A percentile compares a stretch with the other conserved stretches of the same genome.
Evolutionary conservation across 2,888 invertebrate species (phyloP).

Genomic region (Zygaena filipendulae): DNA sequence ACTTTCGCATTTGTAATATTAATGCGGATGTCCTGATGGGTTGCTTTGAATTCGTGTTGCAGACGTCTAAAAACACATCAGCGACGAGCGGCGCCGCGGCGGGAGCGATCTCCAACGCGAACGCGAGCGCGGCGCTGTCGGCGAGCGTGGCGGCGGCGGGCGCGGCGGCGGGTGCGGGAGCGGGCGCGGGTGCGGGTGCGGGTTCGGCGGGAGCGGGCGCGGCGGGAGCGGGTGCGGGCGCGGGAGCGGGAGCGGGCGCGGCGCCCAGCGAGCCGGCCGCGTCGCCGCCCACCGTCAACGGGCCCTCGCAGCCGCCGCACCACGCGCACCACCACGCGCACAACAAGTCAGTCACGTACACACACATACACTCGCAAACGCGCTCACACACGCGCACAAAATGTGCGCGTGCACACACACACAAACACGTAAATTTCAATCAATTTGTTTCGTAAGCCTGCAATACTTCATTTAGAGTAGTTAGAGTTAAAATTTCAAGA

Average conservation of each 20-base stretch:
- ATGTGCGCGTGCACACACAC: no score
- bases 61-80: conserved; percentile 37
- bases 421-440: no score
- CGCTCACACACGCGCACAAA: no score
- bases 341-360: no score
- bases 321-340: conserved; percentile 45
- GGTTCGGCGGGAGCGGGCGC: conserved; percentile 28
- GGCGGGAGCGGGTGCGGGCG: conserved; percentile 39
- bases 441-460: no score
- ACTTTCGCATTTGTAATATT: no score
- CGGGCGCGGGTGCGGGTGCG: conserved; percentile 27
- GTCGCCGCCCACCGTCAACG: conserved; percentile 51
- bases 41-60: no score
- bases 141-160: conserved; percentile 14
- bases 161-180: no score
- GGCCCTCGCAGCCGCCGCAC: conserved; percentile 29
- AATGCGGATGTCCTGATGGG: no score
- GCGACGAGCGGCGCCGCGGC: conserved; percentile 21
- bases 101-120: conserved; percentile 7
- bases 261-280: conserved; percentile 29
- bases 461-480: no score
- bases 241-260: conserved; percentile 25
- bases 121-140: conserved; percentile 17
- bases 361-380: no score
- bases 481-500: no score